Percentiles rank a stretch among this genome's conserved stretches.
Evolutionary conservation across 92 coral and sea anemone genomes (phyloP).

Genomic region (Porites evermanni): DNA sequence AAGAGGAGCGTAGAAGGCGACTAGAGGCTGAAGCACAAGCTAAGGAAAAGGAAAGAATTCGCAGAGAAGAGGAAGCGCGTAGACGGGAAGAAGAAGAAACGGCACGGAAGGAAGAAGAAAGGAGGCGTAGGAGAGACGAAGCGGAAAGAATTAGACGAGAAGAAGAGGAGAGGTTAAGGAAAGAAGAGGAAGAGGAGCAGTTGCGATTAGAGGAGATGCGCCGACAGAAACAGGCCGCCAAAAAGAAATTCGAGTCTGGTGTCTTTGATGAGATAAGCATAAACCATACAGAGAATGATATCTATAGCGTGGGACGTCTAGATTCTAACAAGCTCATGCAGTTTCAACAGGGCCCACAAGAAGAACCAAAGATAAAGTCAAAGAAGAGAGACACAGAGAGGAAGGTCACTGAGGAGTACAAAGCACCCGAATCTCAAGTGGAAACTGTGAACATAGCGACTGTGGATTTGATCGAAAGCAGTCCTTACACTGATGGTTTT

Average conservation of each 20-base stretch:
- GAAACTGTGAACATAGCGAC: slow-evolving; percentile 37
- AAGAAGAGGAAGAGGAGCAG: slow-evolving; percentile 37
- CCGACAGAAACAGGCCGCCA: slow-evolving; percentile 32
- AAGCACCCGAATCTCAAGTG: slow-evolving; percentile 3
- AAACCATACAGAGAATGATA: slow-evolving; percentile 47
- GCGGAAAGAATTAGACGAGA: slow-evolving; percentile 60
- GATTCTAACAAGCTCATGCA: slow-evolving; percentile 59
- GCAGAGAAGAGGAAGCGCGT: slow-evolving; percentile 44
- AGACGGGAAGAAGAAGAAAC: slow-evolving; percentile 61
- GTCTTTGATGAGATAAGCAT: slow-evolving; percentile 33
- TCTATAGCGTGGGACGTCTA: slow-evolving; percentile 62
- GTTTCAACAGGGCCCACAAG: slow-evolving; percentile 53
- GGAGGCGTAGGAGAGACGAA: slow-evolving; percentile 64
- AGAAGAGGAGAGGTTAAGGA: slow-evolving; percentile 50
- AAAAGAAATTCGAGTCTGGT: slow-evolving; percentile 43
- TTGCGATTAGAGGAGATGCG: slow-evolving; percentile 51
- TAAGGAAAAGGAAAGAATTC: slow-evolving; percentile 44
- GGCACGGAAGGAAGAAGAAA: slow-evolving; percentile 63
- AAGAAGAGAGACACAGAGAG: neutral
- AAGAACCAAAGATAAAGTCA: slow-evolving; percentile 29
- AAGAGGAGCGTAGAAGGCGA: slow-evolving; percentile 54
- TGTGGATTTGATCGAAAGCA: slow-evolving; percentile 33
- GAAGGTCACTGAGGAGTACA: slow-evolving; percentile 1
- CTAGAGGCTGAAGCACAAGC: slow-evolving; percentile 38
- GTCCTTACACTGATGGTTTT: slow-evolving; percentile 30